Base-by-base conservation (phyloP, 1,140 invertebrate species). In the Platyura marginata region DNA sequence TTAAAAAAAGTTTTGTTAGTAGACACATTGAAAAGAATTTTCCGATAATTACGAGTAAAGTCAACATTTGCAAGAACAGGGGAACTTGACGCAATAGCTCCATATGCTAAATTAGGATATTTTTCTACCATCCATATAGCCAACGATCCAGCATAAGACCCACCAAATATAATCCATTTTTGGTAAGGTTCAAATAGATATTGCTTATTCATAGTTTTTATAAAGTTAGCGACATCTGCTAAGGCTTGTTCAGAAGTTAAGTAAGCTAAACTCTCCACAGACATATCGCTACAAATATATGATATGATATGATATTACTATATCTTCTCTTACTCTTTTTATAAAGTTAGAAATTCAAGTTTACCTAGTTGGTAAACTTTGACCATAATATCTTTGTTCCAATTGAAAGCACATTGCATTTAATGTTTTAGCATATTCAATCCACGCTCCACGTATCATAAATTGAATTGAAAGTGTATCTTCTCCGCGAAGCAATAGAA, bases 151-250 rank as follows among this genome's bases (percentile, higher is more conserved):
- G 88, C 79, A 63, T 96, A 96, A 1, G 87, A 92, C 2, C 91
- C 90, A 22, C 92, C 91, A 62, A 95, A 93, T 2, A 77, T 75
- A 45, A 96, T 78, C 83, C 87, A 92, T 65, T 87, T 89, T n/a
- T 73, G 72, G 15, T 66, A 54, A 10, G 56, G 52, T 0, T 63
- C 60, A 33, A 90, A 61, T 21, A 76, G 69, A 44, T 78, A 73
- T 48, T 75, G 57, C 5, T 61, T 44, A 50, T 75, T 80, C 69
- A 81, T 82, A 36, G 60, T 68, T 39, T 58, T 50, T 21, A 90
- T 81, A 53, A 94, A 94, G 43, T 71, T 68, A 0, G 87, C 86
- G 38, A 92, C 63, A 65, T 94, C 89, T 11, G 79, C 84, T 23
- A 95, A 61, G 1, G 89, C 89, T 66, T 93, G 89, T 48, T 85